Percentiles rank a stretch among this genome's conserved stretches.
phyloP scores from a whole-genome alignment of 2,888 invertebrate genomes.

The Formica aserva region DNA sequence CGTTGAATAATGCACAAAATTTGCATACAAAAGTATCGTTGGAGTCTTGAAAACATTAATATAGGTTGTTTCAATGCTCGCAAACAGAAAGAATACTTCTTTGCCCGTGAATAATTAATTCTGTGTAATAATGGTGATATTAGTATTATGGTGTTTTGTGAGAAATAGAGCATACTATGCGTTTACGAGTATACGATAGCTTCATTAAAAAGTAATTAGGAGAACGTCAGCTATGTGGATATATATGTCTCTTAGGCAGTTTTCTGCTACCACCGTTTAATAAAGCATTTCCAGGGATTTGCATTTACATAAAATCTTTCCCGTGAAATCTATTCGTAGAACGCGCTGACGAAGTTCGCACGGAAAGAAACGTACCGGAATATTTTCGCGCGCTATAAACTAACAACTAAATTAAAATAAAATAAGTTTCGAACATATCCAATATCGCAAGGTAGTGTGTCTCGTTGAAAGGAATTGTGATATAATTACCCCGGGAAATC shows the following conservation, averaged over 20 bases:
- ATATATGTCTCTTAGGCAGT: not conserved
- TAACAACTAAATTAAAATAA: not conserved
- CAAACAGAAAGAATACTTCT: not conserved
- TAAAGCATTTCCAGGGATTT: not conserved
- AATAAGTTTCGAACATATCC: not conserved
- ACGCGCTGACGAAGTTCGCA: not conserved
- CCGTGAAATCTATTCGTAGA: not conserved
- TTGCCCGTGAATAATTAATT: not conserved
- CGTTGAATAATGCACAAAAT: not conserved
- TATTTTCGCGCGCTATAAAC: not conserved
- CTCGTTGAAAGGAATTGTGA: not conserved
- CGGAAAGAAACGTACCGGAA: not conserved
- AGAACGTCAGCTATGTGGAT: not conserved
- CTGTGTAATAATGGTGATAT: not conserved
- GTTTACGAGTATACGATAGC: not conserved
- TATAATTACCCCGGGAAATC: conserved; percentile 12
- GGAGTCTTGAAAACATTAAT: not conserved
- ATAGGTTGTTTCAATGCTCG: not conserved
- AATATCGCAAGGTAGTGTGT: not conserved
- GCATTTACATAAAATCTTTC: conserved; percentile 12
- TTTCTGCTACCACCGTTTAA: not conserved
- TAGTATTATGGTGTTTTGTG: not conserved
- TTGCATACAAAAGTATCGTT: not conserved
- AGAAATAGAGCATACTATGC: not conserved
- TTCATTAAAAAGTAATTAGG: conserved; percentile 19